Evolutionary conservation across 2,113 vertebrate genomes (phyloP), one percentile per base, ranked within the genome.

Genomic region (Ameiurus melas): DNA sequence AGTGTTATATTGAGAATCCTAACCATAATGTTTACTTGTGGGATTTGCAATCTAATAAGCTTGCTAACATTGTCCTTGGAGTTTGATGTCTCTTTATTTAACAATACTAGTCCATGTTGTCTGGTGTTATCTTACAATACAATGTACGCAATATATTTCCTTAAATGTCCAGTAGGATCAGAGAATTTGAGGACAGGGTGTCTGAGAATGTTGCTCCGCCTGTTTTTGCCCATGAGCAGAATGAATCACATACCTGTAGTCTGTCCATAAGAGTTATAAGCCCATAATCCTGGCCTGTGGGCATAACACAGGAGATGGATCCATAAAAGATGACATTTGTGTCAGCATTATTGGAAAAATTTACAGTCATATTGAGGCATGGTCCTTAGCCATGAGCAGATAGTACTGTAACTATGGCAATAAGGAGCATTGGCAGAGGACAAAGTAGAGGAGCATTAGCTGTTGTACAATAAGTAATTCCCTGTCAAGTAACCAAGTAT

Each of bases 291-390:
- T 84, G 55, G 39, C 89, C 71, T 68, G 68, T 27, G 79, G 89
- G 71, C 73, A 86, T 90, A 88, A 84, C 58, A 80, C 60, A 83
- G 80, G 77, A 64, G 55, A 88, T 83, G 70, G 66, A 88, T 80
- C 87, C 87, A 90, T 90, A 88, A 86, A 86, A 70, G 60, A 39
- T 86, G 84, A 85, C 87, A 86, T 88, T 88, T 86, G 79, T 88
- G 71, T 90, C 89, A 90, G 84, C 84, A 86, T 88, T 90, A 86
- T 86, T 84, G 88, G 84, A 86, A 39, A 90, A 86, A 90, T 88
- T 88, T 70, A 86, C 39, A 33, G 43, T 73, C 30, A 57, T 84
- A 88, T n/a, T 86, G 36, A 90, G 66, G 22, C 36, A 78, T 83
- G 33, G 2, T n/a, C 58, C 78, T 86, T 27, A 47, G 4, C 79